Evolutionary conservation across 2,797 vertebrate species (phyloP).

Genomic region (Halcyon leucocephala): DNA sequence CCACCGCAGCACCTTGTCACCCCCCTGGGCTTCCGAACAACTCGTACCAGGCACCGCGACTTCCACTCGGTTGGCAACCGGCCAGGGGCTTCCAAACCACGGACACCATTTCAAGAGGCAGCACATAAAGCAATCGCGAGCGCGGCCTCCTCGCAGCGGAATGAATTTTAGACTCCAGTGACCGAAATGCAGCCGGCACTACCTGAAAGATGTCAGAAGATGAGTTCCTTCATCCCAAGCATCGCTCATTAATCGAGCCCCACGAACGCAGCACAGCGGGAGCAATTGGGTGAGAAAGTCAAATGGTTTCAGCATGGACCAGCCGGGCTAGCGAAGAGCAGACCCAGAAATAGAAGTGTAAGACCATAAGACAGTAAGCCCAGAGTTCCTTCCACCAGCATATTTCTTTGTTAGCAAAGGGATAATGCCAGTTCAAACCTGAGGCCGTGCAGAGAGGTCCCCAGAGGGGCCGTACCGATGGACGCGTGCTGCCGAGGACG

Average conservation of each 20-base stretch:
- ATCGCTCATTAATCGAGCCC: neutral
- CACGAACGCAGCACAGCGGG: neutral
- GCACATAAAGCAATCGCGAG: fast-evolving
- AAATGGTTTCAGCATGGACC: fast-evolving
- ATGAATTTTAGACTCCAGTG: fast-evolving
- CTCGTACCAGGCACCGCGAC: neutral
- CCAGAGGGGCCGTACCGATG: fast-evolving
- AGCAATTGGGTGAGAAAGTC: fast-evolving
- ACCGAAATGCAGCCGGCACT: neutral
- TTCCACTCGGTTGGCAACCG: neutral
- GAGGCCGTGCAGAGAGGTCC: too few relatives aligned
- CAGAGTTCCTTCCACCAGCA: neutral
- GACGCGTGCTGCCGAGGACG: fast-evolving
- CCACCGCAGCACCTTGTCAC: neutral
- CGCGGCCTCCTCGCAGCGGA: fast-evolving
- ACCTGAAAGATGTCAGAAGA: fast-evolving
- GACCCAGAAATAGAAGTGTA: neutral
- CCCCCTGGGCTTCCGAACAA: neutral
- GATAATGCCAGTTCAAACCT: neutral
- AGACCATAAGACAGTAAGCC: neutral
- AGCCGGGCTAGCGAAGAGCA: neutral
- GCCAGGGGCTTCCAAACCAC: neutral
- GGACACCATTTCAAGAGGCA: neutral
- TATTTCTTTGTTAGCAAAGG: neutral
- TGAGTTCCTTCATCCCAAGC: neutral